Percentiles rank a stretch among this genome's conserved stretches.
Conservation (phyloP, 2,888 invertebrate genomes). For the Drosophila multiciliata region DNA sequence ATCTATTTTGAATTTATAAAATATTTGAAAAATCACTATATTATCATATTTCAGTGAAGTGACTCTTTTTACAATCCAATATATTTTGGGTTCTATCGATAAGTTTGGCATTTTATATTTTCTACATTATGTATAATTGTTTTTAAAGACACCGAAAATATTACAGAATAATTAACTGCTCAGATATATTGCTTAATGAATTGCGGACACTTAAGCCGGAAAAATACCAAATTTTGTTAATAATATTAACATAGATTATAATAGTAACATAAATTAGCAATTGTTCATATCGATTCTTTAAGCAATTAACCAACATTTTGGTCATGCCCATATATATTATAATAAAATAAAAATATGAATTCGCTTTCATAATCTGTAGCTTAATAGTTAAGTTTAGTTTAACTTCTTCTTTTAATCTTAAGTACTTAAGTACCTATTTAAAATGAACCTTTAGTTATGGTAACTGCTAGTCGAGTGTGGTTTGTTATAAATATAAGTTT, state of each 20-base stretch:
- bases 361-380: neutral
- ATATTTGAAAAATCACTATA: neutral
- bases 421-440: neutral
- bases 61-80: neutral
- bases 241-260: neutral
- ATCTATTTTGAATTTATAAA: neutral
- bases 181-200: neutral
- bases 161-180: neutral
- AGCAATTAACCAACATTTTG: neutral
- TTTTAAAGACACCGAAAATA: neutral
- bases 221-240: neutral
- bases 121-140: neutral
- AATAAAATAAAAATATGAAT: neutral
- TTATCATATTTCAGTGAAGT: neutral
- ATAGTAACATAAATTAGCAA: neutral
- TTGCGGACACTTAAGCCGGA: neutral
- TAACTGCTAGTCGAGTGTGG: neutral
- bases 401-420: neutral
- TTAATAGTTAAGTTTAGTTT: neutral
- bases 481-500: neutral
- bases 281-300: neutral
- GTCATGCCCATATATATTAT: neutral
- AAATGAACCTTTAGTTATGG: neutral
- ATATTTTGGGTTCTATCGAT: neutral
- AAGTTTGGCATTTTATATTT: neutral